Conservation (phyloP, 1,140 invertebrate genomes). For the Macrobrachium nipponense region DNA sequence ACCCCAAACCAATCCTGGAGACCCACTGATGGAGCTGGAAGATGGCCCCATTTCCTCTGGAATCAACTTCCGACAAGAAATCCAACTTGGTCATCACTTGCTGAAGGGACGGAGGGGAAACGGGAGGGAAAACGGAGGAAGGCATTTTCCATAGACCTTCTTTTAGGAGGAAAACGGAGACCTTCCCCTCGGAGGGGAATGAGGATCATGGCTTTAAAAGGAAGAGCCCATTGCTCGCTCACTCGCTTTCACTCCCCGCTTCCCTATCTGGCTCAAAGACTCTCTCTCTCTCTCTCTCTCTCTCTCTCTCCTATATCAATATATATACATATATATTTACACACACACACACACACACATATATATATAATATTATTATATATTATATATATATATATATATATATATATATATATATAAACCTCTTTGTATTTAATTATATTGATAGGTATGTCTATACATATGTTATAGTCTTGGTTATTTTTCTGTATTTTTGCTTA, state of each 20-base stretch:
- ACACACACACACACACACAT: too few relatives aligned
- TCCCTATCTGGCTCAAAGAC: not conserved
- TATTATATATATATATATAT: too few relatives aligned
- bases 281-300: conserved; percentile 32
- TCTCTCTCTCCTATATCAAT: not conserved
- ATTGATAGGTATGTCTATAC: too few relatives aligned
- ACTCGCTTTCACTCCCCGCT: conserved; percentile 10
- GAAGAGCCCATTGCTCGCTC: not conserved
- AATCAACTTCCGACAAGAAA: conserved; percentile 48
- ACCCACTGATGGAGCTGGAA: conserved; percentile 1
- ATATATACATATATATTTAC: too few relatives aligned
- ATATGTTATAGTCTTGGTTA: too few relatives aligned
- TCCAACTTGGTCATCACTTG: conserved; percentile 56
- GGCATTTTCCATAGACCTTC: not conserved
- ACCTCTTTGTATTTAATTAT: too few relatives aligned
- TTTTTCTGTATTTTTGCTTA: too few relatives aligned
- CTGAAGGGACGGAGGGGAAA: conserved; percentile 10
- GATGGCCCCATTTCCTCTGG: conserved; percentile 54
- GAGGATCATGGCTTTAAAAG: not conserved
- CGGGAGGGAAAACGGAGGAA: not conserved
- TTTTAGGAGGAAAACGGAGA: not conserved
- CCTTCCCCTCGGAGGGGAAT: not conserved
- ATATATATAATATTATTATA: not conserved
- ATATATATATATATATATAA: too few relatives aligned
- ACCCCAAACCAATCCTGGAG: not conserved